Evolutionary conservation across 2,888 invertebrate species (phyloP).

Genomic region (Harmothoe impar): DNA sequence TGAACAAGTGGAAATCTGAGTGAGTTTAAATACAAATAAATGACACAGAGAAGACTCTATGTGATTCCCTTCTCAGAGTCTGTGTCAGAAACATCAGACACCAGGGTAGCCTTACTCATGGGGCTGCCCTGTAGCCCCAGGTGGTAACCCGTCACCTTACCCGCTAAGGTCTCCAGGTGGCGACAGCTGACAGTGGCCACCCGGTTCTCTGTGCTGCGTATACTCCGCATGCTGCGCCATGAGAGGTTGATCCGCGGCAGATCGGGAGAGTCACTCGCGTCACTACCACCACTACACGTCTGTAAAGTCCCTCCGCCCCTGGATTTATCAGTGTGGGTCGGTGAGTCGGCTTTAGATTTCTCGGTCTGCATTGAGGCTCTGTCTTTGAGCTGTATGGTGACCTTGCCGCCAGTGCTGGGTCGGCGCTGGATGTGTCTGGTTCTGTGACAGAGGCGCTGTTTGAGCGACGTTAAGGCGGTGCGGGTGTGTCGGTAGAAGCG

Average conservation of each 20-base stretch:
- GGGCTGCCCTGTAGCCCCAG: background rate
- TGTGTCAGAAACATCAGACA: background rate
- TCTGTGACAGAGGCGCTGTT: background rate
- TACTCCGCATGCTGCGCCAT: background rate
- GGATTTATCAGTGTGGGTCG: background rate
- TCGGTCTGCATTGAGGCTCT: background rate
- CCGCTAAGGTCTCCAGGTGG: background rate
- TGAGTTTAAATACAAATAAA: too few relatives aligned
- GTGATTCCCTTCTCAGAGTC: slow-evolving; percentile 2
- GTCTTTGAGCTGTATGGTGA: slow-evolving; percentile 17
- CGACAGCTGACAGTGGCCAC: background rate
- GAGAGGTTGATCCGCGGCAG: background rate
- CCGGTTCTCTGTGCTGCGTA: background rate
- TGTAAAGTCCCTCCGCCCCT: background rate
- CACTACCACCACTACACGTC: background rate
- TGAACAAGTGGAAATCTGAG: too few relatives aligned
- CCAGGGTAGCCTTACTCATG: background rate
- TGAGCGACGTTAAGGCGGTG: background rate
- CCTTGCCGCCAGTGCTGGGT: background rate
- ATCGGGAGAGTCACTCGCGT: background rate
- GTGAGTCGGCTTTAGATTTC: background rate
- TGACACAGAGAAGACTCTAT: too few relatives aligned
- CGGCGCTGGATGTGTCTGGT: background rate
- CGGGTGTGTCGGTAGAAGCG: slow-evolving; percentile 61
- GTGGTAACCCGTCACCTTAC: background rate